Base-by-base conservation (phyloP, 2,888 invertebrate genomes). In the Myopa tessellatipennis region DNA sequence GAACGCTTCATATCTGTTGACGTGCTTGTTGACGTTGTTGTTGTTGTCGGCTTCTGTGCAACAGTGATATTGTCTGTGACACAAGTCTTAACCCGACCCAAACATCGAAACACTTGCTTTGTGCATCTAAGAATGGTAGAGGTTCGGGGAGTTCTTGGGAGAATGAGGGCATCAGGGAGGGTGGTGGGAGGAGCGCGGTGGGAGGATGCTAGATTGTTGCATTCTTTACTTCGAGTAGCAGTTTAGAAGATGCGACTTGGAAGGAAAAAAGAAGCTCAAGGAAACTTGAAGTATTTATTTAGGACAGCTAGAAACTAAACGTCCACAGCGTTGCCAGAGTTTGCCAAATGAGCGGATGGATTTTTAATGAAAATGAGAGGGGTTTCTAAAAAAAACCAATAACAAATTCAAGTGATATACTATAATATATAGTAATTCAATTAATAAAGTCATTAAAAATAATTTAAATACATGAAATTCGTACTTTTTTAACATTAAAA, bases 231-330 rank as follows among this genome's bases (percentile, higher is more conserved):
- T 40, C 38, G 8, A 40, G 67, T 40, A 36, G 67, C 40, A 63
- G 5, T 67, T 36, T 36, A 12, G 38, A 67, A 67, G 67, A 38
- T 69, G 69, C 45, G 38, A 52, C 52, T 45, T 52, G 0, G 4
- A 14, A n/a, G 16, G 26, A 26, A 2, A 26, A 26, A 26, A 16
- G 26, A n/a, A 14, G 14, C 18, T n/a, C 7, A 60, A 55, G 38
- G 72, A 38, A 60, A 60, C 72, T 72, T 40, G 60, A 60, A 61
- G 40, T 55, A 70, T 70, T 70, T 50, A 70, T 70, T 55, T n/a
- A 55, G 70, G 50, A 26, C 26, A 61, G 63, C 14, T 55, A 38
- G 16, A 67, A 67, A 36, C 12, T 0, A 12, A 40, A 67, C 12
- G 16, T 7, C 18, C 55, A 10, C n/a, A 55, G 55, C 5, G n/a